Evolutionary conservation across 1,140 invertebrate species (phyloP), one percentile per base, ranked within the genome.

Genomic region (Potamilus streckersoni): DNA sequence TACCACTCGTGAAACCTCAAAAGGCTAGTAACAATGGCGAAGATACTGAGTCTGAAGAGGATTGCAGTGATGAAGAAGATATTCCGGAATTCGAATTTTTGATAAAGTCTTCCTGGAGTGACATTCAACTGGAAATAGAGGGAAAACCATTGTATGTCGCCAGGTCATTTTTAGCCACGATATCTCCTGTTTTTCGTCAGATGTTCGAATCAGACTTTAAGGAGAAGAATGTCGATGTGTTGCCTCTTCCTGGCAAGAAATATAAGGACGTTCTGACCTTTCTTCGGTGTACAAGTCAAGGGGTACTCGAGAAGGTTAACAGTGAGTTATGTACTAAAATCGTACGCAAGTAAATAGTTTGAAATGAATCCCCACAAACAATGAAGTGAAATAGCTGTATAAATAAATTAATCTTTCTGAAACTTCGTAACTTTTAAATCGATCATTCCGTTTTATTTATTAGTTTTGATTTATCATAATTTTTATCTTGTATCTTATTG

Each of bases 121-220:
- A 74, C 61, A n/a, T 74, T 19, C 16, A 23, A 66, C 56, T 74
- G 17, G 55, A 69, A 16, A 67, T 74, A 12, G 73, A 74, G 27
- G 59, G 23, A 23, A 17, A 55, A 19, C 27, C 23, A 55, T 63
- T 74, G 15, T 58, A 17, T 23, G 66, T 74, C 17, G 23, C 23
- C n/a, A 69, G 63, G 27, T 27, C 67, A 16, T 12, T 74, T 60
- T 67, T 74, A 0, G 17, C 27, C 13, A n/a, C 64, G 8, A 67
- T 61, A n/a, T 74, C 73, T 12, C 73, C 73, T 49, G 73, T 74
- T 2, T 74, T 74, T 63, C 11, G 58, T 17, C 58, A 19, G 55
- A 74, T 74, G 73, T 62, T 74, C 38, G 15, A 62, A 12, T 2
- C 6, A 5, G 73, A 69, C 19, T 74, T 74, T 20, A 62, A 63